phyloP scores from a whole-genome alignment of 2,888 invertebrate species.

The Rapana venosa region DNA sequence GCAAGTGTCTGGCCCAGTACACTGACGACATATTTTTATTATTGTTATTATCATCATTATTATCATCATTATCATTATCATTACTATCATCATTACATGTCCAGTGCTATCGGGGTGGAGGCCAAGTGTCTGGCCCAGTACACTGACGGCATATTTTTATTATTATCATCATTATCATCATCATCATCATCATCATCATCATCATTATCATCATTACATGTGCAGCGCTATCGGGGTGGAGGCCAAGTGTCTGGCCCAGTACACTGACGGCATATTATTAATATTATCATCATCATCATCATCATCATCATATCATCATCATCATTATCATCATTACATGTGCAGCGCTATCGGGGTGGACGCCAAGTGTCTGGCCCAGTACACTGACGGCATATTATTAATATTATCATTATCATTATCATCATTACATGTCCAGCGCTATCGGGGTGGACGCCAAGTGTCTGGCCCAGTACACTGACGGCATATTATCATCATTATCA shows the following conservation, averaged over 20 bases:
- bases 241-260: conserved; percentile 83
- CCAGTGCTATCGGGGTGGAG: conserved; percentile 19
- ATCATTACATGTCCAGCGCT: neutral
- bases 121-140: conserved; percentile 84
- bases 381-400: conserved; percentile 85
- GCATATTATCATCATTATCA: conserved; percentile 77
- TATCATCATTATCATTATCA: too few species aligned
- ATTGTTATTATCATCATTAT: too few species aligned
- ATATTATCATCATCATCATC: too few species aligned
- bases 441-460: conserved; percentile 51
- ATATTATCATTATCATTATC: too few species aligned
- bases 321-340: too few species aligned
- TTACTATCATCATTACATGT: neutral
- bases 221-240: conserved; percentile 25
- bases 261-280: conserved; percentile 85
- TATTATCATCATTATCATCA: too few species aligned
- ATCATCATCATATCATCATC: too few species aligned
- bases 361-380: conserved; percentile 83
- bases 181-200: too few species aligned
- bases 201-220: neutral
- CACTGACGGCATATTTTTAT: conserved; percentile 84
- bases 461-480: conserved; percentile 86
- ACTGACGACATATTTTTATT: conserved; percentile 85
- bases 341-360: conserved; percentile 19
- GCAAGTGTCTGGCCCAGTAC: conserved; percentile 84